Base-by-base conservation (phyloP, 2,888 invertebrate species). In the Patella pellucida region DNA sequence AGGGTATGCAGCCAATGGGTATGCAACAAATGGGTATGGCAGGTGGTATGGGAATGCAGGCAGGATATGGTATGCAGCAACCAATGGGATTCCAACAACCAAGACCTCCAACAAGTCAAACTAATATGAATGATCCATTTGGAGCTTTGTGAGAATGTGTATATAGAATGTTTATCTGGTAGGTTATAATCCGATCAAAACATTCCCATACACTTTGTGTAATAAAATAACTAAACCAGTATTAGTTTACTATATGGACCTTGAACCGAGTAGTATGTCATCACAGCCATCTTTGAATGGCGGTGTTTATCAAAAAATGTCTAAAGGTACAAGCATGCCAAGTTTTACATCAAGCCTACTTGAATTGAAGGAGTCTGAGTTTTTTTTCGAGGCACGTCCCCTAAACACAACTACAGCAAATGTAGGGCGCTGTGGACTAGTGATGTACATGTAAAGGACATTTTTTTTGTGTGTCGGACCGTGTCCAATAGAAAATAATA, bases 81-180 rank as follows among this genome's bases (percentile, higher is more conserved):
- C 76, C 56, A 52, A 74, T 67, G 72, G 79, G 72, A 70, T 72
- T 71, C 76, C 77, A 77, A 56, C 79, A 80, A 76, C 79, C 80
- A 50, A 83, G 80, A 52, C 83, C 81, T 23, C 82, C 84, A 5
- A 80, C 81, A 50, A 79, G 82, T 75, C 79, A 79, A 70, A 76
- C 78, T 54, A 81, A 84, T 71, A 82, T 82, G 69, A 86, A 86
- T 79, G 87, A 87, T 76, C 87, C 87, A 23, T 87, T 87, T 80
- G 87, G 87, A 56, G 84, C 86, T 68, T 87, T 87, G 85, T 87
- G 87, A 88, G 80, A 68, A 27, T 31, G n/a, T 15, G 68, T 19
- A 16, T 68, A 68, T 27, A 68, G 68, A 27, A 68, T 16, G 31
- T 16, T 16, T 7, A 27, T 19, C 31, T 19, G 41, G 27, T 41